Base-by-base conservation (phyloP, 2,113 vertebrate genomes). In the Megaceryle maxima region DNA sequence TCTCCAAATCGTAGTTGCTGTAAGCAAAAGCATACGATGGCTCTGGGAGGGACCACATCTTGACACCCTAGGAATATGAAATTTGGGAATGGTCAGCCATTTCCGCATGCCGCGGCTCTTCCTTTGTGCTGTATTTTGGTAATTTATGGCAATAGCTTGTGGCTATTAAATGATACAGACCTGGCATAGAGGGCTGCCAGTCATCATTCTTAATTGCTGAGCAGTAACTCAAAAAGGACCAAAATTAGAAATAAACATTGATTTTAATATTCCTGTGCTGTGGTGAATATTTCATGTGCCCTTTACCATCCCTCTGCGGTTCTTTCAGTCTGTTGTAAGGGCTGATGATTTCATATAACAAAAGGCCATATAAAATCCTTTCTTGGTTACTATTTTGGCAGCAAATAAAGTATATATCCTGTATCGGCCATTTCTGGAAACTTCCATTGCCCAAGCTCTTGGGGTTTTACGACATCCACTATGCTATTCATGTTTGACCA, bases 391-490 rank as follows among this genome's bases (percentile, higher is more conserved):
- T 74, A 3, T 39, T 83, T 86, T 73, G 62, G 31, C 46, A 83
- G 64, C 50, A 93, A 76, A 79, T 33, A 24, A 57, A 69, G 28
- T 39, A 8, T 46, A 8, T 46, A 17, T 28, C 51, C 6, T 77
- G 0, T 29, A 43, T 48, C 62, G 35, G 35, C 24, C 9, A 3
- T 53, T 83, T 75, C 77, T 88, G 73, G 0, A 66, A 79, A 41
- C 48, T 14, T 25, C 39, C 19, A 3, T 35, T 89, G 11, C 18
- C 35, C 1, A 1, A 62, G 39, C 28, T 69, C 1, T 0, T 59
- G 12, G 15, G 11, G 21, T 86, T 78, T 56, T 64, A 31, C 55
- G 29, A 37, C 18, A 69, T 78, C 48, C 20, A 0, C 64, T 31
- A 24, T 1, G 2, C 35, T 78, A 5, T 74, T 87, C 60, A 21